These are phyloP conservation scores for Tenthredo mesomela DNA, from an alignment of 2,888 invertebrate genomes.

Conservation along the genomic window DNA sequence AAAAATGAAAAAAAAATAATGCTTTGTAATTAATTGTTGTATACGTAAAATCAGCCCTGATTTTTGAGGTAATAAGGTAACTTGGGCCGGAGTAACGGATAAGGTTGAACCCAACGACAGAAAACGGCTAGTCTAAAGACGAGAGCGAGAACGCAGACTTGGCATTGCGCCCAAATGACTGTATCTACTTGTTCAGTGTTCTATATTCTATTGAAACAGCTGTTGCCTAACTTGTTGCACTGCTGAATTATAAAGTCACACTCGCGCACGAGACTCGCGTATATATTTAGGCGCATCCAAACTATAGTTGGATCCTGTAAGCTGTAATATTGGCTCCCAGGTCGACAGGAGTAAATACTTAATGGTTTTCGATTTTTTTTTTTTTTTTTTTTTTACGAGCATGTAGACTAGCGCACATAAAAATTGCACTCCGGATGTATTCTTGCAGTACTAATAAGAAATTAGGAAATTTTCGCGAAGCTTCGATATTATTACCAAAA, in stretches of 20 bases:
- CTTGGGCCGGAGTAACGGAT: background rate
- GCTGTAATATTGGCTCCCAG: background rate
- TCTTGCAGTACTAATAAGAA: background rate
- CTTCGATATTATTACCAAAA: too few relatives aligned
- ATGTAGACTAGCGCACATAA: background rate
- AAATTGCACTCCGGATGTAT: background rate
- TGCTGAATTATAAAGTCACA: slow-evolving; percentile 59
- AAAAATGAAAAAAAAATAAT: too few relatives aligned
- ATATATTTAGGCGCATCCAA: slow-evolving; percentile 6
- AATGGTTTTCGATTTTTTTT: background rate
- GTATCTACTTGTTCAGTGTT: slow-evolving; percentile 38
- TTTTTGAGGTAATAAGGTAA: background rate
- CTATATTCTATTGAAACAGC: slow-evolving; percentile 65
- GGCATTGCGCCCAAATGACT: slow-evolving; percentile 46
- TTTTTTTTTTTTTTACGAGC: background rate
- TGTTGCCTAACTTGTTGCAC: slow-evolving; percentile 73
- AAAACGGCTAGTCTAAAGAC: background rate
- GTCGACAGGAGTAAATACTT: background rate
- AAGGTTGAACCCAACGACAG: slow-evolving; percentile 1
- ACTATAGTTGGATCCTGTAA: background rate
- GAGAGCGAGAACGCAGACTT: slow-evolving; percentile 28
- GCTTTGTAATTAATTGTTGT: background rate
- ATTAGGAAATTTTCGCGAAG: background rate
- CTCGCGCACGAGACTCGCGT: slow-evolving; percentile 20
- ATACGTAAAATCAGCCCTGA: background rate